Evolutionary conservation across 2,113 vertebrate species (phyloP).

Genomic region (Psammodynastes pulverulentus): DNA sequence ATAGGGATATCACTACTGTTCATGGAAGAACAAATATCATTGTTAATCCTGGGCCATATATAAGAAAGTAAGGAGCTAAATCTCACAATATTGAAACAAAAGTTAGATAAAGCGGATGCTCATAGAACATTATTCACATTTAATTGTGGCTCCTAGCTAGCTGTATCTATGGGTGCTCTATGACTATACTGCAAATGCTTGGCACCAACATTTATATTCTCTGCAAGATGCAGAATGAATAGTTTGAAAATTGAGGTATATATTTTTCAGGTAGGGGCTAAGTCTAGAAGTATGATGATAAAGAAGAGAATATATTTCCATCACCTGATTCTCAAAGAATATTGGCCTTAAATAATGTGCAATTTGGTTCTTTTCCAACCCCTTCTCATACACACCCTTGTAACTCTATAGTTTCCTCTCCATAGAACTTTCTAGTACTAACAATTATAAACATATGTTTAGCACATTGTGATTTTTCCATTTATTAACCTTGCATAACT

Average conservation of each 20-base stretch:
- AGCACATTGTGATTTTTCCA: not conserved
- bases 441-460: not conserved
- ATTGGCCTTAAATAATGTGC: not conserved
- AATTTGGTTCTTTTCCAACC: not conserved
- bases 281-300: not conserved
- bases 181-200: not conserved
- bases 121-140: not conserved
- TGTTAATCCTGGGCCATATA: not conserved
- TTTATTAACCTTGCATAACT: not conserved
- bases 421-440: not conserved
- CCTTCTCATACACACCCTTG: not conserved
- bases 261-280: not conserved
- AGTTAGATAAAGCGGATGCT: not conserved
- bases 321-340: not conserved
- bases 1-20: not conserved
- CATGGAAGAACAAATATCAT: not conserved
- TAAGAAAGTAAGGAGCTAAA: not conserved
- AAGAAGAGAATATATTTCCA: not conserved
- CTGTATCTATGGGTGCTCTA: not conserved
- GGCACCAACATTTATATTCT: not conserved
- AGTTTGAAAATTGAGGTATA: not conserved
- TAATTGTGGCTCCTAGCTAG: not conserved
- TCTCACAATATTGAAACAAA: not conserved
- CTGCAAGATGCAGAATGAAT: not conserved
- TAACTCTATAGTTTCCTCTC: not conserved